phyloP scores from a whole-genome alignment of 1,140 invertebrate genomes.

The Bombus terrestris region DNA sequence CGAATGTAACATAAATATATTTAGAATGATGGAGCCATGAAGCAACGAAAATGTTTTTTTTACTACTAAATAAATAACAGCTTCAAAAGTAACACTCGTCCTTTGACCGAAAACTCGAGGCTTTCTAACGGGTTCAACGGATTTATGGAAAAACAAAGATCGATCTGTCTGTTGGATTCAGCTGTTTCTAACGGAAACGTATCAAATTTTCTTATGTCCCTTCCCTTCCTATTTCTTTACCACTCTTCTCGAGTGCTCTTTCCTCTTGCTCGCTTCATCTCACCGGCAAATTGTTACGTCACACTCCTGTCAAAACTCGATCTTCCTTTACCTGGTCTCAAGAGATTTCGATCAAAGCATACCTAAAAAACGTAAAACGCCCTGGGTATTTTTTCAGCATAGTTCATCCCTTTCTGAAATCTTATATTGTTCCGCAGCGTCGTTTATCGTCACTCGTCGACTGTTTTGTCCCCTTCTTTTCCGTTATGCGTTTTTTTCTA shows the following conservation, averaged over 20 bases:
- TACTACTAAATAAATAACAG: background rate
- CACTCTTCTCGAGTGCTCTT: background rate
- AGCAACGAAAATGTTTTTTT: background rate
- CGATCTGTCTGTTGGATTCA: conserved; percentile 18
- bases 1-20: background rate
- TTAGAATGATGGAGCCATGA: background rate
- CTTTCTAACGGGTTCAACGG: conserved; percentile 10
- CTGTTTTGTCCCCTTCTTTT: background rate
- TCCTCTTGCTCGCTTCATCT: conserved; percentile 11
- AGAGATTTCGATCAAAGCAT: conserved; percentile 38
- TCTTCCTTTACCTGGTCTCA: conserved; percentile 43
- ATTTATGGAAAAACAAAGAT: conserved; percentile 38
- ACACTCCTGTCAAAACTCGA: conserved; percentile 53
- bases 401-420: conserved; percentile 41
- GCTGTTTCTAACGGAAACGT: conserved; percentile 53
- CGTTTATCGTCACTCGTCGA: too few species aligned
- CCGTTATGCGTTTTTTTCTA: conserved; percentile 7
- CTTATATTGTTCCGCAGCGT: conserved; percentile 3
- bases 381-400: conserved; percentile 9
- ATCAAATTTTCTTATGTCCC: conserved; percentile 40
- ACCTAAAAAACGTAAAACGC: background rate
- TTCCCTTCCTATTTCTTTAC: background rate
- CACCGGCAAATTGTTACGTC: conserved; percentile 48
- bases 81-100: background rate
- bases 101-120: background rate